Evolutionary conservation across 2,113 vertebrate genomes (phyloP).

Genomic region (Tragelaphus scriptus): DNA sequence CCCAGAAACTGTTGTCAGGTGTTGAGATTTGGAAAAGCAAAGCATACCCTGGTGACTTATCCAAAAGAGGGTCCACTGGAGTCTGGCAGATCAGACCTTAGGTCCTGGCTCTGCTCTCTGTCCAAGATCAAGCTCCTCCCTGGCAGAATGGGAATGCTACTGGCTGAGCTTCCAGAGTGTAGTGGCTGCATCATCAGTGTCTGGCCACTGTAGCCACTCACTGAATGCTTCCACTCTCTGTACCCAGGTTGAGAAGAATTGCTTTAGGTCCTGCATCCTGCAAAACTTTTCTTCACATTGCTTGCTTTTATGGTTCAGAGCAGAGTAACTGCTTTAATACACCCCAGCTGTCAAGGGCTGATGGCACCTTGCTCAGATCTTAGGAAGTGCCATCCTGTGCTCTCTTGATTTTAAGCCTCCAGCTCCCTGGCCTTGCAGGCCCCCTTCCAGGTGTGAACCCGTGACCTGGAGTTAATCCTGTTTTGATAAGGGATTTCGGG

Average conservation of each 20-base stretch:
- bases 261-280: neutral
- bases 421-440: no score
- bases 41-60: neutral
- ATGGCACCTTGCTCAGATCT: neutral
- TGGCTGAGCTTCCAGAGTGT: fast-evolving
- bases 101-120: no score
- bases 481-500: neutral
- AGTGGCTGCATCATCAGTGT: neutral
- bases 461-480: neutral
- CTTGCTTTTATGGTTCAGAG: neutral
- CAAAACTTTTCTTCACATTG: neutral
- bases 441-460: neutral
- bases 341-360: fast-evolving
- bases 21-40: neutral
- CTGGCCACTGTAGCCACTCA: neutral
- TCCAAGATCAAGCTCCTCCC: no score
- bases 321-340: no score
- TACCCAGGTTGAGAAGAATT: neutral
- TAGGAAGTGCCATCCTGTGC: neutral
- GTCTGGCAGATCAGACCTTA: neutral
- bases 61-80: neutral
- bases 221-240: neutral
- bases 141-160: no score
- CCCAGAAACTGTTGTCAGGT: neutral
- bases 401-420: neutral